Percentiles rank a stretch among this genome's conserved stretches.
phyloP scores from a whole-genome alignment of 2,113 vertebrate genomes.

The Xyrauchen texanus region DNA sequence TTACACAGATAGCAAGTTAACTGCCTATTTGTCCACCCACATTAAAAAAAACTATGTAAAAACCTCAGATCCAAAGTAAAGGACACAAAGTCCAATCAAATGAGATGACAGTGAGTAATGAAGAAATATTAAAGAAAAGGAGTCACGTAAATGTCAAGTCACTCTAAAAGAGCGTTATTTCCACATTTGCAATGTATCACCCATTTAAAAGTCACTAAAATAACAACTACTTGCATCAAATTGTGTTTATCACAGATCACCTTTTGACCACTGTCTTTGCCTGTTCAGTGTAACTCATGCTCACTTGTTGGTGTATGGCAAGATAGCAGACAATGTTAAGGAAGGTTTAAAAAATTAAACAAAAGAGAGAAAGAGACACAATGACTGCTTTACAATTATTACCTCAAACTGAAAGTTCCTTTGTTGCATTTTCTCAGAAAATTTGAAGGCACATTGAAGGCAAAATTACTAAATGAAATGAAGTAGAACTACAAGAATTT shows the following conservation, averaged over 20 bases:
- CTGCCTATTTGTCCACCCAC: neutral
- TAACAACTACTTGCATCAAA: neutral
- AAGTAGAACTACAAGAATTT: no score
- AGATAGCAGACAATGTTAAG: neutral
- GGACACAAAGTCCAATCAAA: conserved; percentile 4
- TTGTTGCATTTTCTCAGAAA: neutral
- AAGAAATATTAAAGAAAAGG: neutral
- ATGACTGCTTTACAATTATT: neutral
- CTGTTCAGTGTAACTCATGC: conserved; percentile 6
- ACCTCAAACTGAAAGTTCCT: neutral
- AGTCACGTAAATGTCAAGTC: conserved; percentile 35
- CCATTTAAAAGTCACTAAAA: conserved; percentile 1
- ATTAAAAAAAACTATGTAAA: neutral
- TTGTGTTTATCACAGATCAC: neutral
- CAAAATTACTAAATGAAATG: neutral
- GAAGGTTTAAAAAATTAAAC: conserved; percentile 17
- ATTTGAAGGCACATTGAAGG: neutral
- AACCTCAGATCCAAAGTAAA: neutral
- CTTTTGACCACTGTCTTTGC: neutral
- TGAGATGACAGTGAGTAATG: conserved; percentile 34
- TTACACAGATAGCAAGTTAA: neutral
- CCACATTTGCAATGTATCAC: neutral
- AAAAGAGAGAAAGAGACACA: neutral
- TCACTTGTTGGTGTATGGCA: neutral
- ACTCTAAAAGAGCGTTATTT: neutral